Conservation (phyloP, 1,140 invertebrate species). For the Hormaphis cornu region DNA sequence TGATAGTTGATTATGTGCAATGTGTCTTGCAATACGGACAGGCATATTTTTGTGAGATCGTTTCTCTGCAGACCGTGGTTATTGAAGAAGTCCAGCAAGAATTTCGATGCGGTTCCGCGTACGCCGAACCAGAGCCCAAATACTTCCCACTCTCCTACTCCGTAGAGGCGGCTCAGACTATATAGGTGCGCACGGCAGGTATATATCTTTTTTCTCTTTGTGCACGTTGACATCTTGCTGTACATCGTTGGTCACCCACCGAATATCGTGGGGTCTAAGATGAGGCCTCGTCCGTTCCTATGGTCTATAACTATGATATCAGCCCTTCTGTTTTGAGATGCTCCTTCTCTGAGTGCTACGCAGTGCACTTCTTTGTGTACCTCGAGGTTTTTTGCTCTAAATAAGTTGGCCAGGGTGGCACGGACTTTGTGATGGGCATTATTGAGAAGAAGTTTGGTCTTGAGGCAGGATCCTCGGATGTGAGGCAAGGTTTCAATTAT, state of each 20-base stretch:
- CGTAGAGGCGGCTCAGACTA: not conserved
- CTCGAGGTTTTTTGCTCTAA: not conserved
- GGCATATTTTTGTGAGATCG: not conserved
- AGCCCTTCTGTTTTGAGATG: not conserved
- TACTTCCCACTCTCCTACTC: not conserved
- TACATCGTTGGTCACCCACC: not conserved
- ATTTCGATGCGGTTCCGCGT: not conserved
- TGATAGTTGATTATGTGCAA: not conserved
- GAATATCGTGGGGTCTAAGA: not conserved
- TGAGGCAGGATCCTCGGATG: not conserved
- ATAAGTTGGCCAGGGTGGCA: not conserved
- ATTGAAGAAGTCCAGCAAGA: not conserved
- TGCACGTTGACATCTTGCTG: not conserved
- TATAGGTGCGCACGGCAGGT: not conserved
- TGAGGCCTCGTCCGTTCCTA: not conserved
- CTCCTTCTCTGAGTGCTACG: not conserved
- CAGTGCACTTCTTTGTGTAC: not conserved
- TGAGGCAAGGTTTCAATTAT: conserved; percentile 1
- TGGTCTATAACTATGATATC: not conserved
- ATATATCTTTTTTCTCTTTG: not conserved
- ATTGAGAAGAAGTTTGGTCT: not conserved
- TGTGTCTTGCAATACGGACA: not conserved
- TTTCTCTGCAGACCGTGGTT: not conserved
- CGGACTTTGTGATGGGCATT: not conserved
- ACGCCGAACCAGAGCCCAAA: not conserved